phyloP scores from a whole-genome alignment of 2,888 invertebrate genomes.

The Cantharis rustica region DNA sequence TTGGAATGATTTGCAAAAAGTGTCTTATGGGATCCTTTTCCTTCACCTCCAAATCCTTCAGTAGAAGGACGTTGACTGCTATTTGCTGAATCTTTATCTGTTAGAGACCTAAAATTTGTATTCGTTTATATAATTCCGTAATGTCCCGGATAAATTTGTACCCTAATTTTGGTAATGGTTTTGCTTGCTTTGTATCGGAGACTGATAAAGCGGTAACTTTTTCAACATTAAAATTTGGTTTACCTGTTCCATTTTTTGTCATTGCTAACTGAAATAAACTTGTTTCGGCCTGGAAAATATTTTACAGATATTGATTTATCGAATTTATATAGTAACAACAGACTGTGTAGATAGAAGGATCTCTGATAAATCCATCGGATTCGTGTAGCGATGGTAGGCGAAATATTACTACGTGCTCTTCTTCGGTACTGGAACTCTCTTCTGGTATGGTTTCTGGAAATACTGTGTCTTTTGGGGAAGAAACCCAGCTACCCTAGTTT shows the following conservation, averaged over 20 bases:
- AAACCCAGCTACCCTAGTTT: slow-evolving; percentile 72
- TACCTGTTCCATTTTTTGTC: slow-evolving; percentile 57
- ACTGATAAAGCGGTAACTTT: slow-evolving; percentile 56
- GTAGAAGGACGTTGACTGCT: slow-evolving; percentile 55
- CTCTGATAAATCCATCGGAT: slow-evolving; percentile 72
- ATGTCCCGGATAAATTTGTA: slow-evolving; percentile 41
- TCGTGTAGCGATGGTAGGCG: slow-evolving; percentile 77
- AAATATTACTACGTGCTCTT: slow-evolving; percentile 90
- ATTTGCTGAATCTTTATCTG: slow-evolving; percentile 79
- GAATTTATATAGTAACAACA: slow-evolving; percentile 27
- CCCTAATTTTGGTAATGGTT: slow-evolving; percentile 67
- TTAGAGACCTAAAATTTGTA: slow-evolving; percentile 59
- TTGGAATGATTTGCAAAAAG: slow-evolving; percentile 32
- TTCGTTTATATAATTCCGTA: background rate
- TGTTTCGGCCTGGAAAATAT: slow-evolving; percentile 67
- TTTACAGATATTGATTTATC: background rate
- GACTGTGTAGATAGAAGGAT: slow-evolving; percentile 82
- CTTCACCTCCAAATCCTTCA: slow-evolving; percentile 41
- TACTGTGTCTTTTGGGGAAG: slow-evolving; percentile 85
- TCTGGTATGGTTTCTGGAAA: slow-evolving; percentile 93
- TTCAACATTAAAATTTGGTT: slow-evolving; percentile 58
- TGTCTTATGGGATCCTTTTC: slow-evolving; percentile 42
- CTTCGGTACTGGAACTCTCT: slow-evolving; percentile 90
- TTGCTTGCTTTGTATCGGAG: slow-evolving; percentile 52
- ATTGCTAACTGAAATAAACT: slow-evolving; percentile 73